Evolutionary conservation across 2,797 vertebrate species (phyloP).

Genomic region (Carcharodon carcharias): DNA sequence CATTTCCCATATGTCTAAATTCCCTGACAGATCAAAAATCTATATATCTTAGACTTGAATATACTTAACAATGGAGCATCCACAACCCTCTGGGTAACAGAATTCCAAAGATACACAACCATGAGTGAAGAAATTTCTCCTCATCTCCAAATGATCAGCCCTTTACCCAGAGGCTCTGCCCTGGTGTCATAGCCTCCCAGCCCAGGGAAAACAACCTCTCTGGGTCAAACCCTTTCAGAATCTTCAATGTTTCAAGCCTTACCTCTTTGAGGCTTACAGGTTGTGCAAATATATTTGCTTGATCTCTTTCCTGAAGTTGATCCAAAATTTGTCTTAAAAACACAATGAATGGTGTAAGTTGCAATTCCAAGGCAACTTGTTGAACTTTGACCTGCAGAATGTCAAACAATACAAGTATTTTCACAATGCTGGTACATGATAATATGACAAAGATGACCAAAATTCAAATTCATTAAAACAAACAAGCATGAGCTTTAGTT

Average conservation of each 20-base stretch:
- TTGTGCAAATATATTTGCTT: slow-evolving; percentile 82
- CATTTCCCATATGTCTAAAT: neutral
- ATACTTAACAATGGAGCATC: neutral
- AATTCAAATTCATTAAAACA: neutral
- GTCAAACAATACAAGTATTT: neutral
- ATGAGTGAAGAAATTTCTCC: neutral
- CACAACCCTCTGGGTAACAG: neutral
- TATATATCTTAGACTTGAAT: neutral
- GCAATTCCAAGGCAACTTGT: slow-evolving; percentile 83
- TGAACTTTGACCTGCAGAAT: slow-evolving; percentile 78
- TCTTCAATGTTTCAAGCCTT: slow-evolving; percentile 41
- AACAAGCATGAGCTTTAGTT: neutral
- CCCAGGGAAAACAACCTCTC: neutral
- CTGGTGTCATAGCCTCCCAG: neutral
- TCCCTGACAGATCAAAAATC: neutral
- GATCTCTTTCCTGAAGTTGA: slow-evolving; percentile 90
- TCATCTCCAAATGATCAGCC: neutral
- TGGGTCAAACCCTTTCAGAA: neutral
- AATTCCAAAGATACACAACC: neutral
- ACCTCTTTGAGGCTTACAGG: slow-evolving; percentile 87
- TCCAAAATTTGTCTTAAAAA: slow-evolving; percentile 84
- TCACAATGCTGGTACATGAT: neutral
- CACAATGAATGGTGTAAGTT: slow-evolving; percentile 80
- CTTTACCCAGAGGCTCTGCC: neutral
- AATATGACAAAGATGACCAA: neutral